A percentile compares a stretch with the other conserved stretches of the same genome.
These are phyloP conservation scores for Ips nitidus DNA, from an alignment of 1,140 invertebrate species.

Conservation along the genomic window DNA sequence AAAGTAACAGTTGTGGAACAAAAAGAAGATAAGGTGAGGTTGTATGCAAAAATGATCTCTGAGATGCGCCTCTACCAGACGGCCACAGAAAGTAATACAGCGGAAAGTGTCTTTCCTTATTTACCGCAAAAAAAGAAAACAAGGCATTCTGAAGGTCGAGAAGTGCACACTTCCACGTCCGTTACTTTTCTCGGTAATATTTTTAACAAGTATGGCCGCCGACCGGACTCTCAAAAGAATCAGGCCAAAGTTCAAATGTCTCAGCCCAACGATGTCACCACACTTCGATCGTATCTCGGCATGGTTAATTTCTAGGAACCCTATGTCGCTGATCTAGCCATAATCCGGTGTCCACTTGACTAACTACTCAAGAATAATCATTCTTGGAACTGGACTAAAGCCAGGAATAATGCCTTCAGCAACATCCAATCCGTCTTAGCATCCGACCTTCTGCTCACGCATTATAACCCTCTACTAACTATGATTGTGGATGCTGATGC, in stretches of 20 bases:
- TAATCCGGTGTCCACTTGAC: background rate
- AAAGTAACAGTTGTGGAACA: no score
- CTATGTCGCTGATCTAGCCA: no score
- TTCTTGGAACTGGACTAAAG: background rate
- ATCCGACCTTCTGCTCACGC: background rate
- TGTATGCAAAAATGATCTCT: no score
- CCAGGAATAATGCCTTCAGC: background rate
- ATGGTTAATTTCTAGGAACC: background rate
- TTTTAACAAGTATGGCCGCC: background rate
- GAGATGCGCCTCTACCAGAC: no score
- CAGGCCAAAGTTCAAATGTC: background rate
- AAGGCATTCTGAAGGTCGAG: no score
- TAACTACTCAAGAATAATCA: background rate
- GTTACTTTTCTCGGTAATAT: no score
- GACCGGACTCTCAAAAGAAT: background rate
- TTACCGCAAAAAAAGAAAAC: no score
- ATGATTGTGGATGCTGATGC: background rate
- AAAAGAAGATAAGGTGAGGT: no score
- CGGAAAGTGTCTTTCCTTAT: no score
- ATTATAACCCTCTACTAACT: background rate
- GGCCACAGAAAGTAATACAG: no score
- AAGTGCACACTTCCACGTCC: no score
- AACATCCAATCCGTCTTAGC: background rate
- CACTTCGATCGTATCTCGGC: background rate
- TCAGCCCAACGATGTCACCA: background rate